Conservation (phyloP, 1,140 invertebrate genomes). For the Bombus haemorrhoidalis region DNA sequence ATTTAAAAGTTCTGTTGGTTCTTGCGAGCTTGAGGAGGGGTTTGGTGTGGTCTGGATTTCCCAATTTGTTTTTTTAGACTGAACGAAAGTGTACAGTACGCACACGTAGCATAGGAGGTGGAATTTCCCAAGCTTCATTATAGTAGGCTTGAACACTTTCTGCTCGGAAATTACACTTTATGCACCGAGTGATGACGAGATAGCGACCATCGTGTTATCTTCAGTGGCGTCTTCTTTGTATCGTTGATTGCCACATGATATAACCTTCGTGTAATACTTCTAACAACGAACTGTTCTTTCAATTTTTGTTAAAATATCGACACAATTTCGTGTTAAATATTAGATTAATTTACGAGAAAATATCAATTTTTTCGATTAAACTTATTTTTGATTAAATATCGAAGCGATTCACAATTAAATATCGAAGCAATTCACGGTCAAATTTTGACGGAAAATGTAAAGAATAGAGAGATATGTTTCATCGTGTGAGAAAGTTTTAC, state of each 20-base stretch:
- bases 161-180: slow-evolving; percentile 16
- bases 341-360: too few species aligned
- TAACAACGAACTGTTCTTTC: too few species aligned
- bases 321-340: neutral
- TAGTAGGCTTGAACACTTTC: neutral
- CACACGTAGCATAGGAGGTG: slow-evolving; percentile 38
- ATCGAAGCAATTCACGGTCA: neutral
- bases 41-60: neutral
- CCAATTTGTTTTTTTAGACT: neutral
- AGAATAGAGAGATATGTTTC: neutral
- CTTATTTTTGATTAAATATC: neutral
- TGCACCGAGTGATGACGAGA: neutral
- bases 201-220: neutral
- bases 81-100: neutral
- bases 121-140: slow-evolving; percentile 30
- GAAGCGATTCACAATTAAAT: neutral
- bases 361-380: too few species aligned
- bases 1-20: neutral
- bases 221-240: neutral
- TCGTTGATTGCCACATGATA: neutral
- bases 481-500: neutral
- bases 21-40: neutral
- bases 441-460: neutral
- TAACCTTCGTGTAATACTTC: too few species aligned
- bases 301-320: too few species aligned